These are phyloP conservation scores for Lordiphosa stackelbergi DNA, from an alignment of 1,140 invertebrate genomes.

Conservation along the genomic window DNA sequence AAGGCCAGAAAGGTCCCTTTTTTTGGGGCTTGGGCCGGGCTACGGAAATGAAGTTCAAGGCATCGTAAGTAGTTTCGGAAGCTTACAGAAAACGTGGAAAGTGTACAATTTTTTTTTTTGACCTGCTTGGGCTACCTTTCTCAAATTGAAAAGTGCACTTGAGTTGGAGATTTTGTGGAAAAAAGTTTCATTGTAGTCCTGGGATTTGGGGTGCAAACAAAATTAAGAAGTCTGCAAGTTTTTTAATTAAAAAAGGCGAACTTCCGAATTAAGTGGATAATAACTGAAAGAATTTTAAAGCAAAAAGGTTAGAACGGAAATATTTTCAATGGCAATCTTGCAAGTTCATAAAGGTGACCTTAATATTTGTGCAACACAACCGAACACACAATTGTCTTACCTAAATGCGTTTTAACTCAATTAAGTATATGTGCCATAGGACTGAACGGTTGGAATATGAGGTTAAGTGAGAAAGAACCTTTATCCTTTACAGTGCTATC, in stretches of 20 bases:
- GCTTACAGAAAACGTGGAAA: conserved; percentile 39
- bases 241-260: conserved; percentile 72
- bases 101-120: conserved; percentile 44
- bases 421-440: no score
- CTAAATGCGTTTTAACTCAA: no score
- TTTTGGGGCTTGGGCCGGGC: conserved; percentile 15
- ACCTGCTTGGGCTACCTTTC: conserved; percentile 44
- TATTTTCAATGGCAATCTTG: conserved; percentile 3
- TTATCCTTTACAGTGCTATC: no score
- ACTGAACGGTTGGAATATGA: no score
- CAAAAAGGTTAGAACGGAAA: conserved; percentile 9
- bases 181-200: conserved; percentile 71
- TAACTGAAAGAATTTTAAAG: conserved; percentile 16
- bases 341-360: no score
- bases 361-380: no score
- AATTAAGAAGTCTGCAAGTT: conserved; percentile 75
- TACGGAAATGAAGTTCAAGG: conserved; percentile 69
- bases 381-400: no score
- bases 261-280: conserved; percentile 53
- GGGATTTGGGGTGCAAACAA: conserved; percentile 69
- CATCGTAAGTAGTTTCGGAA: conserved; percentile 73
- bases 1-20: conserved; percentile 47
- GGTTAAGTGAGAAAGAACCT: no score
- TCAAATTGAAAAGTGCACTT: conserved; percentile 73
- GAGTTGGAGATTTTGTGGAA: conserved; percentile 26